phyloP scores from a whole-genome alignment of 1,140 invertebrate genomes.

The Pseudachorutes palmiensis region DNA sequence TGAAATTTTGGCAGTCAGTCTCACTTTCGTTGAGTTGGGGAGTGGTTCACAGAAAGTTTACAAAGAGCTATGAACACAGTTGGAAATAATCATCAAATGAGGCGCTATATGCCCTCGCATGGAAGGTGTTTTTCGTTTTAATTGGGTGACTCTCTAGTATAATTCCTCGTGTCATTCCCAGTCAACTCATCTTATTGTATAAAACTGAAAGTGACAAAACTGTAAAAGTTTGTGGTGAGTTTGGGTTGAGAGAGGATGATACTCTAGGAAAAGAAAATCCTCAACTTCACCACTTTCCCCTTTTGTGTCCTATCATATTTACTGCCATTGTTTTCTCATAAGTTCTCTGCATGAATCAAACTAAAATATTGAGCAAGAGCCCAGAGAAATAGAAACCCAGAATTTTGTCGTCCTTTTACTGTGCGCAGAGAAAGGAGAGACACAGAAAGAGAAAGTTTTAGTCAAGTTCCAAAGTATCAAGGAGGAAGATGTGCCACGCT shows the following conservation, averaged over 20 bases:
- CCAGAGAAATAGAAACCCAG: neutral
- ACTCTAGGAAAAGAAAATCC: neutral
- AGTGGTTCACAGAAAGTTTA: too few species aligned
- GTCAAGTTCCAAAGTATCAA: neutral
- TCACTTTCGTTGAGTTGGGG: neutral
- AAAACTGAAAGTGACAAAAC: too few species aligned
- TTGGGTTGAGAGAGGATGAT: neutral
- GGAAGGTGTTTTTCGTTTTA: too few species aligned
- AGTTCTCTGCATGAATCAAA: neutral
- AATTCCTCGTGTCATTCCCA: too few species aligned
- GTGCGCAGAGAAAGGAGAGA: neutral
- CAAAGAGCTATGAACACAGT: too few species aligned
- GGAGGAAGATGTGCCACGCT: neutral
- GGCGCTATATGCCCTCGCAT: too few species aligned
- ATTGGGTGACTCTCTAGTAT: too few species aligned
- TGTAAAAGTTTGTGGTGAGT: neutral
- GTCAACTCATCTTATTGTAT: too few species aligned
- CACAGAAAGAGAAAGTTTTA: neutral
- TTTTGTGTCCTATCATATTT: slow-evolving; percentile 3
- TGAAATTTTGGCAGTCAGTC: neutral
- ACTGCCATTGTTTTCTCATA: neutral
- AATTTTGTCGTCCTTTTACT: neutral
- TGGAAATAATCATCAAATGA: too few species aligned
- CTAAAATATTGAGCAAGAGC: neutral
- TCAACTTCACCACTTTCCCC: neutral